Conservation (phyloP, 2,888 invertebrate genomes). For the Ophion costatus region DNA sequence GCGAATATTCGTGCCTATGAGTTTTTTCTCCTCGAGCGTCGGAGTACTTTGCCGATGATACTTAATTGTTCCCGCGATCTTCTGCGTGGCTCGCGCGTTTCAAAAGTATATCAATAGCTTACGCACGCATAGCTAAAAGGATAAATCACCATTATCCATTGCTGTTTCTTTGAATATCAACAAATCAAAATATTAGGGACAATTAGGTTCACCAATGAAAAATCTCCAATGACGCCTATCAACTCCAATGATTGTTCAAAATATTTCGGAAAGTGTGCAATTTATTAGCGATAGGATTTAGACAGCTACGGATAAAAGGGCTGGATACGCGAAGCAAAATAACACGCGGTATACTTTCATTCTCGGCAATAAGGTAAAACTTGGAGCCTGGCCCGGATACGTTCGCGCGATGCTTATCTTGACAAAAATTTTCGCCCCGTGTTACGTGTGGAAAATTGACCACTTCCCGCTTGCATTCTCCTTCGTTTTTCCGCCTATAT, state of each 20-base stretch:
- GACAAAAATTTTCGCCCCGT: conserved; percentile 44
- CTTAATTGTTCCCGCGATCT: no score
- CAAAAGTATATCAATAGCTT: no score
- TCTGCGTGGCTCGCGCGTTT: no score
- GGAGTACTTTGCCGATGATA: no score
- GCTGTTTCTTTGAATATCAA: no score
- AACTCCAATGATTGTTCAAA: not conserved
- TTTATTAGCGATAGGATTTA: not conserved
- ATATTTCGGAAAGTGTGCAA: not conserved
- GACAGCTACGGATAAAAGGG: not conserved
- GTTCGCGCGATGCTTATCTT: conserved; percentile 55
- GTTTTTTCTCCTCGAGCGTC: no score
- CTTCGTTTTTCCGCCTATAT: conserved; percentile 10
- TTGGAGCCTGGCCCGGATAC: conserved; percentile 73
- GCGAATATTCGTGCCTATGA: no score
- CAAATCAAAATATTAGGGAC: no score
- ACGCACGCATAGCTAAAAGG: no score
- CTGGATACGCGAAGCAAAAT: not conserved
- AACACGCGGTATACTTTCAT: not conserved
- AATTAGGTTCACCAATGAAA: not conserved
- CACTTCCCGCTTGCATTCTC: conserved; percentile 50
- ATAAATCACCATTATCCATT: no score
- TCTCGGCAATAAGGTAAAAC: conserved; percentile 12
- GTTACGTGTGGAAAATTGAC: conserved; percentile 59
- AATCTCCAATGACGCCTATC: not conserved